Percentiles rank a stretch among this genome's conserved stretches.
phyloP scores from a whole-genome alignment of 2,888 invertebrate genomes.

The Pinctada fucata region DNA sequence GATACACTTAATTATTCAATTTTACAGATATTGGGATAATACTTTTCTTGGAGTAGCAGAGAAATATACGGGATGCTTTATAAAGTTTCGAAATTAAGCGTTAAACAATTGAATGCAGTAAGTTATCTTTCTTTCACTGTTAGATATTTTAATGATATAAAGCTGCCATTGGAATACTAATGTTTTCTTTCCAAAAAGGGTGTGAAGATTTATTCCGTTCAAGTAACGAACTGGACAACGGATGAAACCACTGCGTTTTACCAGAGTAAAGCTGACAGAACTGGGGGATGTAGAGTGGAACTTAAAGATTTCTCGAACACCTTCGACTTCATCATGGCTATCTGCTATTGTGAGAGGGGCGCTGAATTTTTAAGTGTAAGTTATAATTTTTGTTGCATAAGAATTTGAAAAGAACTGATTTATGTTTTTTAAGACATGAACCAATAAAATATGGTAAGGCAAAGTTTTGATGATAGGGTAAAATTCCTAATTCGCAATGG shows the following conservation, averaged over 20 bases:
- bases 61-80: too few relatives aligned
- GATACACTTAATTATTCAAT: not conserved
- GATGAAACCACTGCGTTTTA: too few relatives aligned
- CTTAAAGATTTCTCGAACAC: constrained; percentile 67
- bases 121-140: too few relatives aligned
- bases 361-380: constrained; percentile 55
- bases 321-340: constrained; percentile 72
- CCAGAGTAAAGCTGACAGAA: constrained; percentile 29
- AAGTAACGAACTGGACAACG: constrained; percentile 47
- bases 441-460: too few relatives aligned
- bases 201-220: constrained; percentile 56
- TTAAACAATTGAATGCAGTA: too few relatives aligned
- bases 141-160: too few relatives aligned
- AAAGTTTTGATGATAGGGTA: too few relatives aligned
- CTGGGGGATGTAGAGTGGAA: constrained; percentile 64
- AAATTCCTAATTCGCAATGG: too few relatives aligned
- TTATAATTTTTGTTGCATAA: not conserved
- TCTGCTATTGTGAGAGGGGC: constrained; percentile 71
- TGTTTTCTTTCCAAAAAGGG: not conserved
- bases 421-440: too few relatives aligned
- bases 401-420: too few relatives aligned
- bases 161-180: too few relatives aligned
- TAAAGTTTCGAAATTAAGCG: too few relatives aligned
- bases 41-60: constrained; percentile 34
- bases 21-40: constrained; percentile 57